Evolutionary conservation across 2,113 vertebrate genomes (phyloP), one percentile per base, ranked within the genome.

Genomic region (Microtus richardsoni): DNA sequence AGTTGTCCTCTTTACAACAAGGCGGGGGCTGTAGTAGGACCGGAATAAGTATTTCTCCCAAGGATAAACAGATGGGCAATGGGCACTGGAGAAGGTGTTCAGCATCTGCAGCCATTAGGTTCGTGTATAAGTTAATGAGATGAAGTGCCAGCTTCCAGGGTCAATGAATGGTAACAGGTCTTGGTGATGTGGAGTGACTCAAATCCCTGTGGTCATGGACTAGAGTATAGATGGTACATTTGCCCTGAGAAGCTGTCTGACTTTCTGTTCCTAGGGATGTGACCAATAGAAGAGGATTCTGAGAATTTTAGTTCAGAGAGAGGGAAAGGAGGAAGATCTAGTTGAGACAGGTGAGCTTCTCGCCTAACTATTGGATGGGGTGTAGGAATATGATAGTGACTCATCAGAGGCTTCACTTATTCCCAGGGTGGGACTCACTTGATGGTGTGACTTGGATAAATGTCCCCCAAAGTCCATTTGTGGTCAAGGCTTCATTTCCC

Each of bases 11-110:
- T 58, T 21, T 58, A 58, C 58, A 58, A 21, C 58, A 58, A 58
- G 58, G 19, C 5, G 6, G 19, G 58, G 58, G 58, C 58, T 58
- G 58, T 21, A 58, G 58, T 58, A 21, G 14, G 0, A 68, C 90
- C 86, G 91, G 68, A 91, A 79, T 88, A 91, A 80, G 24, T 52
- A 33, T 85, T 89, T 91, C 3, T 88, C 71, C 39, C 83, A 79
- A 9, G 54, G 54, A 60, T 84, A 60, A 16, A 17, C 22, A 85
- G 21, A 28, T 93, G 66, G 41, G 26, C 24, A 36, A 22, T 77
- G 52, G 88, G 30, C 49, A 64, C 12, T 26, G 54, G 78, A 52
- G 93, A 83, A 85, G 17, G 28, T 41, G 4, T 26, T 90, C 49
- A 41, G 2, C 28, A 41, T 54, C 52, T 22, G 41, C 49, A 19